These are phyloP conservation scores for Callipepla californica DNA, from an alignment of 2,113 vertebrate genomes.

Conservation along the genomic window DNA sequence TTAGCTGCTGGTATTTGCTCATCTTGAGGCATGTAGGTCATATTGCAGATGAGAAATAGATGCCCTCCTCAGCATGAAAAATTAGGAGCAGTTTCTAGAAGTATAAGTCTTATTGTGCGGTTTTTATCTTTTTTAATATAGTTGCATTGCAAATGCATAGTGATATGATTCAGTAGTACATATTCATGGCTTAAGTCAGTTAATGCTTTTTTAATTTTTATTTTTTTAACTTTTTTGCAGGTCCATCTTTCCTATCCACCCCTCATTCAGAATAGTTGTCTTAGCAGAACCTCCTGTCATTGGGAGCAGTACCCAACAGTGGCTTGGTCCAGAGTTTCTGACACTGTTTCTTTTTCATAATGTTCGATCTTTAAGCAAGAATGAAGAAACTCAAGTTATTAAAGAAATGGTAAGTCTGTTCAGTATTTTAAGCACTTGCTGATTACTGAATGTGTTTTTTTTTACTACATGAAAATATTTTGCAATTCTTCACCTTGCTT, in stretches of 20 bases:
- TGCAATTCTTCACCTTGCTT: not conserved
- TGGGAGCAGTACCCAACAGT: conserved; percentile 88
- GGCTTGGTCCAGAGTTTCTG: conserved; percentile 93
- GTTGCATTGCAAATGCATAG: not conserved
- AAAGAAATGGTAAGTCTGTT: conserved; percentile 84
- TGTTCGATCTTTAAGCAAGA: conserved; percentile 83
- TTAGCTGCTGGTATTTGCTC: not conserved
- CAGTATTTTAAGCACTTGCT: not conserved
- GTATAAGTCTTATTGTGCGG: not conserved
- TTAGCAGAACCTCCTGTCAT: conserved; percentile 91
- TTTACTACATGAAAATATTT: not conserved
- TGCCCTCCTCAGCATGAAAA: not conserved
- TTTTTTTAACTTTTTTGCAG: conserved; percentile 68
- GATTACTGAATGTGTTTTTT: not conserved
- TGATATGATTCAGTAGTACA: not conserved
- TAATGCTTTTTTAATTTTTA: not conserved
- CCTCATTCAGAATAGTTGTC: conserved; percentile 93
- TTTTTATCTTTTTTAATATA: not conserved
- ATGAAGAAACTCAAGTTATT: conserved; percentile 89
- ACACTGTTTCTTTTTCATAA: conserved; percentile 95
- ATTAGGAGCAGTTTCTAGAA: not conserved
- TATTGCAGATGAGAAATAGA: not conserved
- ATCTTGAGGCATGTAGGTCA: not conserved
- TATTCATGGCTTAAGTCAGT: not conserved
- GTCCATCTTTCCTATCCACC: conserved; percentile 90